Conservation (phyloP, 92 coral and sea anemone species). For the Paramuricea clavata region DNA sequence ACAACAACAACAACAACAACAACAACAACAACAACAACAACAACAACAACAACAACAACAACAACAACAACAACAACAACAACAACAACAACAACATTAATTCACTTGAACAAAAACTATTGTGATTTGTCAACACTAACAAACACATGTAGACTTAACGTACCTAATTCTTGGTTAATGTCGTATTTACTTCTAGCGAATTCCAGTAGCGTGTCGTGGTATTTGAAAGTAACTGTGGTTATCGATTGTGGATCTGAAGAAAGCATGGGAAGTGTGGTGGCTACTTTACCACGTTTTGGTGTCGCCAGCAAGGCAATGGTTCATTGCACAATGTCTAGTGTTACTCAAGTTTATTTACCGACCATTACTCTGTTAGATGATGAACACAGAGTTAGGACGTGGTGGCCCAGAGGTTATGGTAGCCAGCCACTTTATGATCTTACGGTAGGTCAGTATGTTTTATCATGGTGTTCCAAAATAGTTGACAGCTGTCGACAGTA, state of each 20-base stretch:
- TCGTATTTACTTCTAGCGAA: not conserved
- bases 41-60: no score
- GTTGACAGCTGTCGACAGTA: not conserved
- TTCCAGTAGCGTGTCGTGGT: slow-evolving; percentile 65
- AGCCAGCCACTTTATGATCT: slow-evolving; percentile 77
- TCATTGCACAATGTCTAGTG: slow-evolving; percentile 54
- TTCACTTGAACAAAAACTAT: no score
- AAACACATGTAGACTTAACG: no score
- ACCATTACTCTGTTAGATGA: slow-evolving; percentile 63
- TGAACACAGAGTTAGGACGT: slow-evolving; percentile 66
- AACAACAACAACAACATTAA: no score
- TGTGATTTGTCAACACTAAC: no score
- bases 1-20: no score
- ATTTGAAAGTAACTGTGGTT: slow-evolving; percentile 66
- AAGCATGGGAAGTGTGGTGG: slow-evolving; percentile 60
- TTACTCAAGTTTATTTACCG: slow-evolving; percentile 71
- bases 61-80: no score
- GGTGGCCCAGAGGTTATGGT: slow-evolving; percentile 99
- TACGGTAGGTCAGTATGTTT: slow-evolving; percentile 62
- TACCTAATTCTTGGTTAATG: not conserved
- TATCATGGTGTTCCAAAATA: not conserved
- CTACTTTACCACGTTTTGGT: slow-evolving; percentile 75
- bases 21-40: no score
- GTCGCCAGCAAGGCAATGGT: slow-evolving; percentile 57
- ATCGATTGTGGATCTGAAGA: slow-evolving; percentile 73